Conservation (phyloP, 2,113 vertebrate genomes). For the Pampusana beccarii region DNA sequence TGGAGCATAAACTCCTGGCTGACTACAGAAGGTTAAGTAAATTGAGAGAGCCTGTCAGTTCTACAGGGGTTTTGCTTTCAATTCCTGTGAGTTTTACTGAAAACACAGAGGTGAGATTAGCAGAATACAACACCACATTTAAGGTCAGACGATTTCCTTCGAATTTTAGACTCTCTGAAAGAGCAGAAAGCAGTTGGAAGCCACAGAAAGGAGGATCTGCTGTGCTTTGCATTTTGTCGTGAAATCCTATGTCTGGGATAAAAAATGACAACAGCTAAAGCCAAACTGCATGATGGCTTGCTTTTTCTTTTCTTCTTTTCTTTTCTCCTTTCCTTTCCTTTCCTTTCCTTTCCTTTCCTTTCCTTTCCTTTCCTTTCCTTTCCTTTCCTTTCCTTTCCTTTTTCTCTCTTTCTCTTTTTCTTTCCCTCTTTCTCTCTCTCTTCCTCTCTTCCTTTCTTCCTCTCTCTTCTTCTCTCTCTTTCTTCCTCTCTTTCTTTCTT, state of each 20-base stretch:
- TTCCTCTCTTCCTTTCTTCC: fast-evolving
- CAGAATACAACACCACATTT: neutral
- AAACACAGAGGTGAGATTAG: neutral
- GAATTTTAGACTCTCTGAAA: neutral
- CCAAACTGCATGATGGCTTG: neutral
- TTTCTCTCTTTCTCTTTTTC: neutral
- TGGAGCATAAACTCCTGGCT: neutral
- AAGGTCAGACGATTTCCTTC: neutral
- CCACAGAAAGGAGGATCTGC: neutral
- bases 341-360: neutral
- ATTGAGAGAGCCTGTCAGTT: neutral
- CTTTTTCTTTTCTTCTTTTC: neutral
- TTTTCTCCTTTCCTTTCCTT: neutral
- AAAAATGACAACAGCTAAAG: neutral
- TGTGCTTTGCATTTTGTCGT: neutral
- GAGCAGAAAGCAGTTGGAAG: neutral
- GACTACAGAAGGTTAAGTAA: neutral
- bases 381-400: neutral
- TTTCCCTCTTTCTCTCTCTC: fast-evolving
- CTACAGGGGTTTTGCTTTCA: neutral
- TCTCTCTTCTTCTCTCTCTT: neutral
- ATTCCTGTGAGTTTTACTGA: neutral
- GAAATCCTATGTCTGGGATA: neutral
- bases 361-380: neutral
- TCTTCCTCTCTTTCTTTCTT: neutral